Evolutionary conservation across 92 coral and sea anemone genomes (phyloP).

Genomic region (Pocillopora grandis): DNA sequence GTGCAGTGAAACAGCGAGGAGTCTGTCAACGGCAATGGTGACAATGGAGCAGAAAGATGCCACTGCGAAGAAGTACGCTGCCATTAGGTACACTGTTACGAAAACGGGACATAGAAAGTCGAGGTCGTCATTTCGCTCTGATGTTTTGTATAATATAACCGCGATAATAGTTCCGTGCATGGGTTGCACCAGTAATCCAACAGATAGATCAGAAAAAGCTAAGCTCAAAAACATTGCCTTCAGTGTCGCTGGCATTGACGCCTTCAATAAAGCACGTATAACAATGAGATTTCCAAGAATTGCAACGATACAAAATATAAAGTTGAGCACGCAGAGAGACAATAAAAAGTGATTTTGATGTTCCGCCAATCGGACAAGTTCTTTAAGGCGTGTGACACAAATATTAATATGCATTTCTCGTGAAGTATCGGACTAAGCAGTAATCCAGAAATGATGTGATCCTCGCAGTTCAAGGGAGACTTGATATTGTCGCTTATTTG

Average conservation of each 20-base stretch:
- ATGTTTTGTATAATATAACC: background rate
- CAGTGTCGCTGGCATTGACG: constrained; percentile 37
- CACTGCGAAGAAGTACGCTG: constrained; percentile 24
- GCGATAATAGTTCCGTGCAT: constrained; percentile 28
- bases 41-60: constrained; percentile 43
- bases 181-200: constrained; percentile 49
- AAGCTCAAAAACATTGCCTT: constrained; percentile 48
- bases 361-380: constrained; percentile 15
- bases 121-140: background rate
- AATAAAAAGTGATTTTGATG: constrained; percentile 21
- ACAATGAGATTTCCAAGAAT: constrained; percentile 39
- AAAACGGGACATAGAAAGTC: constrained; percentile 17
- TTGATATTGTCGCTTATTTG: background rate
- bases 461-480: background rate
- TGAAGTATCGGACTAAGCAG: background rate
- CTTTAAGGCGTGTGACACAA: constrained; percentile 17
- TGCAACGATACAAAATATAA: constrained; percentile 33
- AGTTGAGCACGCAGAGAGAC: constrained; percentile 28
- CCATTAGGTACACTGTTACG: constrained; percentile 14
- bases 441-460: background rate
- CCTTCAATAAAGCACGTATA: constrained; percentile 32
- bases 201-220: constrained; percentile 50
- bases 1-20: constrained; percentile 50
- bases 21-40: constrained; percentile 48
- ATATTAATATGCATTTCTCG: constrained; percentile 2